phyloP scores from a whole-genome alignment of 2,797 vertebrate species.

The Poecilia velifera region DNA sequence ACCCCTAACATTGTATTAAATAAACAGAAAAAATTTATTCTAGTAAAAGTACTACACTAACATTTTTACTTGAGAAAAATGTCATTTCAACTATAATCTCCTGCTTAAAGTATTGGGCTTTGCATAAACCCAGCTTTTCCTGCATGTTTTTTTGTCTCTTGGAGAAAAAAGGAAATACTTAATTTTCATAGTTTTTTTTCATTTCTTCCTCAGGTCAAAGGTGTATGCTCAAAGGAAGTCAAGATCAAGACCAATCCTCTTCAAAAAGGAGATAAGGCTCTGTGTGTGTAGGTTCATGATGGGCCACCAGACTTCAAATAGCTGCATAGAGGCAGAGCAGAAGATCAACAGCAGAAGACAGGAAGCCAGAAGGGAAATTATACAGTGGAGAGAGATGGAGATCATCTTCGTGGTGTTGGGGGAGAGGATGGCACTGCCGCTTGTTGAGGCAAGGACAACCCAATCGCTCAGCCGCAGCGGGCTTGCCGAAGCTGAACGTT shows the following conservation, averaged over 20 bases:
- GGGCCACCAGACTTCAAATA: conserved; percentile 18
- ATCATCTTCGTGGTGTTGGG: conserved; percentile 24
- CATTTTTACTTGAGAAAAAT: no score
- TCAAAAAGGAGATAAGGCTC: neutral
- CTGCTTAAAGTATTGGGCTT: neutral
- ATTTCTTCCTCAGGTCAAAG: neutral
- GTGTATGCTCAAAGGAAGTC: neutral
- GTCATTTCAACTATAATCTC: neutral
- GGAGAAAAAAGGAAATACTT: neutral
- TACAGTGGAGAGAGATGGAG: conserved; percentile 41
- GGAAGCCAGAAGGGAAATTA: conserved; percentile 25
- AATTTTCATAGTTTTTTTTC: rapidly evolving
- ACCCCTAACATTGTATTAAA: no score
- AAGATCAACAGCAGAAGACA: conserved; percentile 13
- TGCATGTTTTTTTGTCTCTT: neutral
- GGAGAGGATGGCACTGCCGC: conserved; percentile 38
- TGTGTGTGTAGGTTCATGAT: conserved; percentile 5
- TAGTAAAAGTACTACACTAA: no score
- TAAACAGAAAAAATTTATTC: no score
- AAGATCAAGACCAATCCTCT: neutral
- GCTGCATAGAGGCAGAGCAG: conserved; percentile 10
- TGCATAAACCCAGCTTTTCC: neutral
- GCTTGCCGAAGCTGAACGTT: conserved; percentile 39
- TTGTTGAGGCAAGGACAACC: conserved; percentile 27
- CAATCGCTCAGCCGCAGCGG: conserved; percentile 23